phyloP scores from a whole-genome alignment of 2,113 vertebrate species.

The Phocoena sinus region DNA sequence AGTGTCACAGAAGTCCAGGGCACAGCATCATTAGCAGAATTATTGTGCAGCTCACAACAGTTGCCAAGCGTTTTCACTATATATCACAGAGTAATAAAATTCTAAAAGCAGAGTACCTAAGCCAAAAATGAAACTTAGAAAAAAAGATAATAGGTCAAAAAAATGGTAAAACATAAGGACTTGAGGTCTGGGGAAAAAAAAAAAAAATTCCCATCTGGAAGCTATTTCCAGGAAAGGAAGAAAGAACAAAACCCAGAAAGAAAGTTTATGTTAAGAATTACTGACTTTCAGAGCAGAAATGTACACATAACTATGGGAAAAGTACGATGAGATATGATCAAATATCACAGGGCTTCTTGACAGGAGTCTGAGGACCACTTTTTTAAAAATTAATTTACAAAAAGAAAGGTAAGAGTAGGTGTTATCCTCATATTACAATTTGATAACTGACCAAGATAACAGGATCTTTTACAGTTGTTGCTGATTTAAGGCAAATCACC shows the following conservation, averaged over 20 bases:
- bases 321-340: background rate
- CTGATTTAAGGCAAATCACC: background rate
- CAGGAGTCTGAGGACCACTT: background rate
- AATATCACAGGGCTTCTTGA: background rate
- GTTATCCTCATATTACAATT: background rate
- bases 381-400: background rate
- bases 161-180: background rate
- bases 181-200: background rate
- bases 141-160: conserved; percentile 11
- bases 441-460: background rate
- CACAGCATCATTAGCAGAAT: no score
- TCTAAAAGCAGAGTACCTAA: background rate
- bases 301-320: background rate
- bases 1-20: background rate
- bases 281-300: background rate
- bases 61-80: background rate
- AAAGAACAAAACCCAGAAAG: background rate
- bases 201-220: conserved; percentile 48
- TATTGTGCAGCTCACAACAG: background rate
- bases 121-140: conserved; percentile 43
- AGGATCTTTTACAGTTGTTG: background rate
- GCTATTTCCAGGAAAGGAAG: background rate
- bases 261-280: background rate
- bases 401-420: background rate
- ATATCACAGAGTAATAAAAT: background rate